phyloP scores from a whole-genome alignment of 2,888 invertebrate genomes.

The Drosophila flavopinicola region DNA sequence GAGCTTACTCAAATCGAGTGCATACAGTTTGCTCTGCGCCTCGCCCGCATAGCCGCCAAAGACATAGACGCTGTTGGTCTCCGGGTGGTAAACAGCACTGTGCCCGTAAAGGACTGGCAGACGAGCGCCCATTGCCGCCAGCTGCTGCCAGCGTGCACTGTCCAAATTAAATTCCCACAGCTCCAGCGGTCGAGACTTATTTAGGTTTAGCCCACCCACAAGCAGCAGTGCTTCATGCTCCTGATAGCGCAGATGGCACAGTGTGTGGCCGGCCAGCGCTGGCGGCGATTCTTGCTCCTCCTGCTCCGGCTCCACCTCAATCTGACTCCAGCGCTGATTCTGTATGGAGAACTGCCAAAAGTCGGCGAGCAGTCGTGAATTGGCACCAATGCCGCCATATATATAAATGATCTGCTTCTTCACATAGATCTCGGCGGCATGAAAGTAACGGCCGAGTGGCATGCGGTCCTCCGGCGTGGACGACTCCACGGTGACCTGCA shows the following conservation, averaged over 20 bases:
- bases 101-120: conserved; percentile 92
- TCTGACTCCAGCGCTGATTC: conserved; percentile 92
- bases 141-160: conserved; percentile 89
- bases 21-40: conserved; percentile 90
- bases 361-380: conserved; percentile 89
- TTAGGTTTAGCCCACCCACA: conserved; percentile 92
- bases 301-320: conserved; percentile 84
- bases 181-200: conserved; percentile 84
- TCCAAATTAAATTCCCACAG: conserved; percentile 93
- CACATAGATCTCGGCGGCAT: conserved; percentile 94
- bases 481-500: conserved; percentile 93
- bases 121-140: conserved; percentile 89
- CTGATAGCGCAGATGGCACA: conserved; percentile 91
- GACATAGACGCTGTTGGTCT: conserved; percentile 93
- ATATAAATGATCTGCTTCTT: conserved; percentile 93
- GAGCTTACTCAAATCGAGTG: conserved; percentile 89
- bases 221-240: conserved; percentile 91
- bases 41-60: conserved; percentile 94
- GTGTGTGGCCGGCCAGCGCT: conserved; percentile 94
- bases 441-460: conserved; percentile 95
- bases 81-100: conserved; percentile 92
- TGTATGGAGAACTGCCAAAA: conserved; percentile 97
- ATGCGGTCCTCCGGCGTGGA: conserved; percentile 93
- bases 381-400: conserved; percentile 90
- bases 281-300: conserved; percentile 86